These are phyloP conservation scores for Theropithecus gelada DNA, from an alignment of 2,113 vertebrate genomes.

Conservation along the genomic window DNA sequence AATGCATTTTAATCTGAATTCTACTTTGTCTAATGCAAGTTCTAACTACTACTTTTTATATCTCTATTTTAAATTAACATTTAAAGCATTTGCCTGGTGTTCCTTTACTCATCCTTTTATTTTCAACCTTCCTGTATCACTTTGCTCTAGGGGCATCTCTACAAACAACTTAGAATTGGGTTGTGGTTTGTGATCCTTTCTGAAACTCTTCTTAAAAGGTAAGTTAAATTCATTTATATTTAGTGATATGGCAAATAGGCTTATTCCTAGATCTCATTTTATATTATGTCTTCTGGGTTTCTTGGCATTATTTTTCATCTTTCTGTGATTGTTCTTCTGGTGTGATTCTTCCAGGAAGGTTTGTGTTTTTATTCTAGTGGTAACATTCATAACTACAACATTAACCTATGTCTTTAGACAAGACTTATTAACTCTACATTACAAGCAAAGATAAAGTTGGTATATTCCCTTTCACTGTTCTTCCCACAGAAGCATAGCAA, in stretches of 20 bases:
- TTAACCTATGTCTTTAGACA: constrained; percentile 11
- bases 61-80: constrained; percentile 1
- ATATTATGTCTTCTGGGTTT: constrained; percentile 10
- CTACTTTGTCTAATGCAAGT: not conserved
- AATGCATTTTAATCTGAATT: constrained; percentile 30
- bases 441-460: not conserved
- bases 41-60: constrained; percentile 22
- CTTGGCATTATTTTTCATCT: constrained; percentile 32
- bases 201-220: constrained; percentile 47
- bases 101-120: constrained; percentile 1
- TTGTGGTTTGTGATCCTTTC: constrained; percentile 56
- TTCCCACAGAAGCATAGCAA: not conserved
- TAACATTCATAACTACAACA: not conserved
- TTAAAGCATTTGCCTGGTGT: not conserved
- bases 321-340: constrained; percentile 35
- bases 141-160: constrained; percentile 13
- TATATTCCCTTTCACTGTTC: not conserved
- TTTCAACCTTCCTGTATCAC: not conserved
- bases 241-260: constrained; percentile 36
- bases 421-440: constrained; percentile 31
- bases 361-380: not conserved
- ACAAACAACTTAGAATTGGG: not conserved
- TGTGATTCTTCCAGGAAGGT: constrained; percentile 2
- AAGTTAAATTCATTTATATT: constrained; percentile 62
- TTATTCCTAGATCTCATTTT: constrained; percentile 13